Conservation (phyloP, 1,140 invertebrate species). For the Leptoteleia sp. region DNA sequence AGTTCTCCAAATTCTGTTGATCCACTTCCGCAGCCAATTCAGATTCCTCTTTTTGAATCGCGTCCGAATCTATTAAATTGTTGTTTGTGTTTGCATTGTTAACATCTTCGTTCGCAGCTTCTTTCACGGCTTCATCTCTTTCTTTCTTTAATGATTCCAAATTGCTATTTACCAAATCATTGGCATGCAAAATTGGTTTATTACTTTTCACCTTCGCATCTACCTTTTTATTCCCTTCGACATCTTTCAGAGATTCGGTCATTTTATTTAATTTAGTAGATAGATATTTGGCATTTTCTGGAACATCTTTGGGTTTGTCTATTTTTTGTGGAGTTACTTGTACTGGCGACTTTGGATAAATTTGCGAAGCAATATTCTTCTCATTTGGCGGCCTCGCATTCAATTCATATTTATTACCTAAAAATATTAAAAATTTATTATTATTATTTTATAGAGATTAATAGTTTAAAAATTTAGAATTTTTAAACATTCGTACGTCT, state of each 20-base stretch:
- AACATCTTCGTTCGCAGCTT: background rate
- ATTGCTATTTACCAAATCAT: background rate
- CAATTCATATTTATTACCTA: slow-evolving; percentile 67
- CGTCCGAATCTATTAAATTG: slow-evolving; percentile 77
- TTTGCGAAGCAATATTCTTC: slow-evolving; percentile 78
- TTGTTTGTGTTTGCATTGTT: slow-evolving; percentile 74
- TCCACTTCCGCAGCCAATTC: slow-evolving; percentile 76
- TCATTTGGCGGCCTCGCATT: slow-evolving; percentile 72
- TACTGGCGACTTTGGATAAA: slow-evolving; percentile 81
- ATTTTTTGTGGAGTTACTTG: slow-evolving; percentile 77
- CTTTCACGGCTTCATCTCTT: background rate
- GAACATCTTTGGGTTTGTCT: slow-evolving; percentile 58
- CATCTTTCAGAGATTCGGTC: slow-evolving; percentile 70
- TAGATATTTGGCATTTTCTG: slow-evolving; percentile 44
- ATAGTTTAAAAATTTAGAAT: too few species aligned
- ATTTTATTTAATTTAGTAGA: slow-evolving; percentile 65
- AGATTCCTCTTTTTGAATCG: slow-evolving; percentile 80
- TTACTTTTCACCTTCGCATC: slow-evolving; percentile 62
- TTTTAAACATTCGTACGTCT: too few species aligned
- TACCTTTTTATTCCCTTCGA: slow-evolving; percentile 70
- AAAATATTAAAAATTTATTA: background rate
- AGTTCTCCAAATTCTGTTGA: slow-evolving; percentile 57
- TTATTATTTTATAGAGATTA: too few species aligned
- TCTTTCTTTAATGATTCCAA: background rate
- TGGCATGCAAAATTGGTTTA: slow-evolving; percentile 1